Evolutionary conservation across 2,113 vertebrate genomes (phyloP).

Genomic region (Albula goreensis): DNA sequence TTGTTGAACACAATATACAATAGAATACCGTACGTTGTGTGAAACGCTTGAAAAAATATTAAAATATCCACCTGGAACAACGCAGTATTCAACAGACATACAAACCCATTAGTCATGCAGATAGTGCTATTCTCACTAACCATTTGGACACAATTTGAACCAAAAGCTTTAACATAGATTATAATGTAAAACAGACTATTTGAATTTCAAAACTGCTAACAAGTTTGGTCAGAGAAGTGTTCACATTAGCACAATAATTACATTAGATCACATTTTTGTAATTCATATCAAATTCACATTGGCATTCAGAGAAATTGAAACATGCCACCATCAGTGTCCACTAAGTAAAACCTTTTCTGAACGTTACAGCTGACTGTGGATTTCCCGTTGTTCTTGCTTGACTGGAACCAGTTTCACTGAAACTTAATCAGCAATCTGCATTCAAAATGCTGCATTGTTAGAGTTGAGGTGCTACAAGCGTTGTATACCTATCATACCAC

Average conservation of each 20-base stretch:
- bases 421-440: slow-evolving; percentile 61
- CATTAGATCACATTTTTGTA: slow-evolving; percentile 82
- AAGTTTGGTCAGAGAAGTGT: slow-evolving; percentile 84
- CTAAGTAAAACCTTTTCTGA: slow-evolving; percentile 41
- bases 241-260: slow-evolving; percentile 91
- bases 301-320: slow-evolving; percentile 72
- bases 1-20: slow-evolving; percentile 87
- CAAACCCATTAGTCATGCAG: slow-evolving; percentile 89
- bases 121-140: slow-evolving; percentile 82
- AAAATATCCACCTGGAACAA: slow-evolving; percentile 81
- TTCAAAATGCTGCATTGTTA: slow-evolving; percentile 53
- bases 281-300: slow-evolving; percentile 78
- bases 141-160: slow-evolving; percentile 82
- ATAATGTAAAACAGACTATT: slow-evolving; percentile 81
- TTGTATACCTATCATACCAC: background rate
- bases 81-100: slow-evolving; percentile 82
- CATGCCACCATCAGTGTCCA: slow-evolving; percentile 64
- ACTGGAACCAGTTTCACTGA: slow-evolving; percentile 47
- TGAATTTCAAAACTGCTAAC: slow-evolving; percentile 81
- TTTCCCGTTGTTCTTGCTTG: slow-evolving; percentile 26
- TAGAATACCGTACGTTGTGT: slow-evolving; percentile 83
- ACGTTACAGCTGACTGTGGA: slow-evolving; percentile 47
- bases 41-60: slow-evolving; percentile 39
- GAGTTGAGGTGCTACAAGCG: slow-evolving; percentile 5
- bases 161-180: slow-evolving; percentile 83